Base-by-base conservation (phyloP, 1,140 invertebrate genomes). In the Lucilia sericata region DNA sequence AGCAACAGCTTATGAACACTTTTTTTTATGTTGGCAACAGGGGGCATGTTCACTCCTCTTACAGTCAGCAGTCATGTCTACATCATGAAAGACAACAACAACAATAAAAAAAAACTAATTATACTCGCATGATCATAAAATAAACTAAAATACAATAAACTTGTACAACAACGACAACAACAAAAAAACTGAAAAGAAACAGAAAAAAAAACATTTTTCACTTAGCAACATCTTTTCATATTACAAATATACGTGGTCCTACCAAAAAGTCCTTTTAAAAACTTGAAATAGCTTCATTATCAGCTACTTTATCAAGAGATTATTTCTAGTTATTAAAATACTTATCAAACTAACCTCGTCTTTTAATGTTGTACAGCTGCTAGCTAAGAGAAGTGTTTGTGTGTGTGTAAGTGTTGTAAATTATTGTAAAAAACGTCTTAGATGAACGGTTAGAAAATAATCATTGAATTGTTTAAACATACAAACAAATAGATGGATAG, bases 171-270 rank as follows among this genome's bases (percentile, higher is more conserved):
- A 51, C 49, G 2, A 51, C 49, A 7, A 36, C 36, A 36, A 36
- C 36, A 36, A 36, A 36, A 42, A 42, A 42, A 42, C 5, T 10
- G 7, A 7, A 10, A 42, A 60, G 55, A n/a, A 60, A 60, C 13
- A n/a, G 14, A n/a, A 60, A 60, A 30, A 30, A n/a, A 60, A 60
- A 60, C 55, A 60, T 60, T 60, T 30, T 60, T 60, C 55, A 60
- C 55, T 60, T 60, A n/a, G 55, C 55, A 60, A 60, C 55, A 60
- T n/a, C 55, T n/a, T 60, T n/a, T n/a, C 13, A n/a, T 60, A 60
- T 60, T 60, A n/a, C 55, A 60, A 60, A 60, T 14, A 60, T n/a
- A 60, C n/a, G 55, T n/a, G 5, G 14, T 2, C 17, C 7, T 60
- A 60, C 14, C 5, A 5, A 17, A 60, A 42, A 42, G 42, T 42